Conservation (phyloP, 37 sponge, comb jelly and placozoan genomes). For the Lycopodina hypogea region DNA sequence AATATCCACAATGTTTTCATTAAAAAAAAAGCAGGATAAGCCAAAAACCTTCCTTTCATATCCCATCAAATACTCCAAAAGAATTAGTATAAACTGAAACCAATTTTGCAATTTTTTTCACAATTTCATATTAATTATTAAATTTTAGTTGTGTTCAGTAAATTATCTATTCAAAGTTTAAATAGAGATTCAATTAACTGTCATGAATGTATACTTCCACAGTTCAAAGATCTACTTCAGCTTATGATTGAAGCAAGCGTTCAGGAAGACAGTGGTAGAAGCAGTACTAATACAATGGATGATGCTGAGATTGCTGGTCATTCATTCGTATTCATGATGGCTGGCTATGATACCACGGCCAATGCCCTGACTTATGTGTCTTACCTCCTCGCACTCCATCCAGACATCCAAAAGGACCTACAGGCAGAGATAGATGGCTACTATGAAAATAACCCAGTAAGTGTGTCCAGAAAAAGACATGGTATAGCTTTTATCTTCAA, state of each 20-base stretch:
- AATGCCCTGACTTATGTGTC: slow-evolving; percentile 55
- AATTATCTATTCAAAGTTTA: too few relatives aligned
- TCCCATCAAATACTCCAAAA: too few relatives aligned
- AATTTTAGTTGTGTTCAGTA: too few relatives aligned
- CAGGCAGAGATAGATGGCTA: slow-evolving; percentile 55
- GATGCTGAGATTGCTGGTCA: slow-evolving; percentile 49
- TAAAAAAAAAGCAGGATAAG: too few relatives aligned
- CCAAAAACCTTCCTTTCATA: too few relatives aligned
- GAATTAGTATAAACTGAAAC: too few relatives aligned
- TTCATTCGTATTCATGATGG: slow-evolving; percentile 53
- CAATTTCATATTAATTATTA: too few relatives aligned
- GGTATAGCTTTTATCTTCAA: not conserved
- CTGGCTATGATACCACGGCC: slow-evolving; percentile 81
- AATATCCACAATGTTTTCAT: too few relatives aligned
- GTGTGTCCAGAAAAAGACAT: not conserved
- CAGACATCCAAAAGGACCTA: slow-evolving; percentile 58
- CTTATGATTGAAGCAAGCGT: slow-evolving; percentile 57
- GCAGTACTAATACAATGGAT: not conserved
- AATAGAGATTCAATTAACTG: too few relatives aligned
- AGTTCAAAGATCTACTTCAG: slow-evolving; percentile 65
- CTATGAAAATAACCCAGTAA: slow-evolving; percentile 58
- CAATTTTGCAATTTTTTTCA: too few relatives aligned
- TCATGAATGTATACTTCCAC: not conserved
- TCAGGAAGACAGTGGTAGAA: slow-evolving; percentile 16
- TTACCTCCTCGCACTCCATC: slow-evolving; percentile 63